Evolutionary conservation across 2,113 vertebrate genomes (phyloP).

Genomic region (Penelope pileata): DNA sequence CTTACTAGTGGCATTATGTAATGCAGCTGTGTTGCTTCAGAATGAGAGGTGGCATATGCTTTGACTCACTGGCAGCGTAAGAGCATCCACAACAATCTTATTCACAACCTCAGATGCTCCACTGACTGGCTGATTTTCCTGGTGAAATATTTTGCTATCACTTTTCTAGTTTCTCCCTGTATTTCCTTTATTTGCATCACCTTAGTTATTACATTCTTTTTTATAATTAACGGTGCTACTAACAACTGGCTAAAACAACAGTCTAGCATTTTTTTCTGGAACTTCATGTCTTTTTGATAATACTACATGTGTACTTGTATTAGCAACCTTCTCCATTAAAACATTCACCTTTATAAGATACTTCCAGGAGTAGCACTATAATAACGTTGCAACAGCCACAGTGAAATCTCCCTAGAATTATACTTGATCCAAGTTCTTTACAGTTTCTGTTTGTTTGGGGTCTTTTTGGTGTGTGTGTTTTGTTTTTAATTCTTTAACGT

Average conservation of each 20-base stretch:
- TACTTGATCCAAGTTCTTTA: neutral
- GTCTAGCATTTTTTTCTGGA: neutral
- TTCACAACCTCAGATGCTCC: no score
- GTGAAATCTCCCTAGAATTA: neutral
- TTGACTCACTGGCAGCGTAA: neutral
- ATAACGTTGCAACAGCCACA: neutral
- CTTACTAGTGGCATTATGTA: neutral
- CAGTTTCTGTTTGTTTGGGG: neutral
- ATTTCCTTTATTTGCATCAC: neutral
- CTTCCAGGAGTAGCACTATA: neutral
- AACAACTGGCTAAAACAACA: neutral
- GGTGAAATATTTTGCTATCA: neutral
- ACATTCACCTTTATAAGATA: neutral
- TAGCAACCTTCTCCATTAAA: neutral
- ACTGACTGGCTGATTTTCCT: neutral
- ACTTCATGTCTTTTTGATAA: neutral
- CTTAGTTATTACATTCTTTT: neutral
- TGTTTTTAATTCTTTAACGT: neutral
- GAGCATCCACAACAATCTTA: neutral
- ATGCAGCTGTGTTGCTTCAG: neutral
- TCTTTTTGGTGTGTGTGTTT: neutral
- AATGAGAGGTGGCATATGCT: rapidly evolving
- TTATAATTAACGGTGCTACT: neutral
- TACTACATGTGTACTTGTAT: neutral
- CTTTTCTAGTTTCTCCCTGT: neutral